A percentile compares a stretch with the other conserved stretches of the same genome.
Conservation (phyloP, 2,797 vertebrate genomes). For the Strix occidentalis region DNA sequence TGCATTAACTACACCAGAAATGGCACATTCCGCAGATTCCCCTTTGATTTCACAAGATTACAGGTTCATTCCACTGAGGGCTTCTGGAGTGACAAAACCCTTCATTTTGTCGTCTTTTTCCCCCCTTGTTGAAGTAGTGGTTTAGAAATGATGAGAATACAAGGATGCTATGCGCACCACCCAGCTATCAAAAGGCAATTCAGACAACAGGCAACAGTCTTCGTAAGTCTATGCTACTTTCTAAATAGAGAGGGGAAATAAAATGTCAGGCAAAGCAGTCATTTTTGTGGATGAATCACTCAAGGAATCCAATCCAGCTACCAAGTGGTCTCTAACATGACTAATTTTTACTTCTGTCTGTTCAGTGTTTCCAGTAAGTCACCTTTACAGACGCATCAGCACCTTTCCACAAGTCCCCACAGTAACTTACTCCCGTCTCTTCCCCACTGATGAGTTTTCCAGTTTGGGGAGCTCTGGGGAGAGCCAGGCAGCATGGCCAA, state of each 20-base stretch:
- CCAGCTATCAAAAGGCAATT: not conserved
- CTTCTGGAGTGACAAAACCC: not conserved
- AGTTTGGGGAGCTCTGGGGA: not conserved
- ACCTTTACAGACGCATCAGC: not conserved
- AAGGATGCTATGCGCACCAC: not conserved
- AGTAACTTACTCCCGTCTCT: not conserved
- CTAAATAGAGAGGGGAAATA: not conserved
- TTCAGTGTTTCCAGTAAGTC: conserved; percentile 23
- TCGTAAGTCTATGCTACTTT: not conserved
- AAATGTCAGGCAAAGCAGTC: not conserved
- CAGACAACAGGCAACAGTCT: not conserved
- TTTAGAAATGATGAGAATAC: not conserved
- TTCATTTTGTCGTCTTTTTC: not conserved
- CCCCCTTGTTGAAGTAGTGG: not conserved
- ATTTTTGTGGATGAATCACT: conserved; percentile 49
- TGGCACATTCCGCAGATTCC: not conserved
- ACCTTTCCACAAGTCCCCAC: conserved; percentile 6
- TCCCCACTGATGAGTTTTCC: not conserved
- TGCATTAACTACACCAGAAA: not conserved
- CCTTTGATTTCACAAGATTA: not conserved
- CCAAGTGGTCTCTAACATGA: not conserved
- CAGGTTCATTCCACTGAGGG: not conserved
- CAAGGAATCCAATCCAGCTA: not conserved
- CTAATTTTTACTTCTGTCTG: conserved; percentile 26
- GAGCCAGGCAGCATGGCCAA: not conserved